A percentile compares a stretch with the other conserved stretches of the same genome.
These are phyloP conservation scores for Calameuta pallipes DNA, from an alignment of 2,888 invertebrate genomes.

Conservation along the genomic window DNA sequence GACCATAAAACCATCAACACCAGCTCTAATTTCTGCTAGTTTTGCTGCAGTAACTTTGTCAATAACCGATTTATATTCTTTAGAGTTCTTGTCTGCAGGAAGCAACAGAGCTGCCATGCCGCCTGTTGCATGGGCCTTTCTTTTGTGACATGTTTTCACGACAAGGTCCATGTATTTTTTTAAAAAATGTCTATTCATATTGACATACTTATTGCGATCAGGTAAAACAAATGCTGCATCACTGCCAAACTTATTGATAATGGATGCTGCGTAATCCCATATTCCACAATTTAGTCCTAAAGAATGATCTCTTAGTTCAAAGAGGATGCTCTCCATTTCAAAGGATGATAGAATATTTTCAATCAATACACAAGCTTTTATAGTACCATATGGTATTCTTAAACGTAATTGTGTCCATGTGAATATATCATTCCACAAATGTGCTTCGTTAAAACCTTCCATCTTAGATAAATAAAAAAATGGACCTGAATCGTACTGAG, in stretches of 20 bases:
- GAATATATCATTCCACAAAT: conserved; percentile 78
- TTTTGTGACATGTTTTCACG: conserved; percentile 71
- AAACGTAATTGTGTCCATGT: conserved; percentile 72
- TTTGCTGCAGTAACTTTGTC: conserved; percentile 69
- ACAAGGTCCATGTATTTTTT: conserved; percentile 73
- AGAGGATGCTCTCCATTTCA: conserved; percentile 78
- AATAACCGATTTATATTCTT: conserved; percentile 63
- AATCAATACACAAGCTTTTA: conserved; percentile 79
- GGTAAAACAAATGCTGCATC: conserved; percentile 73
- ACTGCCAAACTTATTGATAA: conserved; percentile 74
- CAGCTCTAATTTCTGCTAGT: conserved; percentile 70
- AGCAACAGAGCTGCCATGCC: conserved; percentile 77
- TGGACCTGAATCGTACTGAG: conserved; percentile 72
- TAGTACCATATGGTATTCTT: conserved; percentile 71
- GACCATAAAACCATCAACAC: conserved; percentile 79
- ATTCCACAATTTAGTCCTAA: conserved; percentile 80
- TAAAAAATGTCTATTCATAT: conserved; percentile 74
- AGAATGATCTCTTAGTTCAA: conserved; percentile 74
- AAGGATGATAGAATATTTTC: conserved; percentile 78
- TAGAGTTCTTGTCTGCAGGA: conserved; percentile 57
- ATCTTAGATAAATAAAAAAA: conserved; percentile 80
- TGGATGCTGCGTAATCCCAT: conserved; percentile 79
- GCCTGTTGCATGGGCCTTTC: conserved; percentile 75
- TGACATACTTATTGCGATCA: conserved; percentile 76
- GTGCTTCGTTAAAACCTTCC: conserved; percentile 74